Conservation (phyloP, 2,888 invertebrate species). For the Epinotia brunnichana region DNA sequence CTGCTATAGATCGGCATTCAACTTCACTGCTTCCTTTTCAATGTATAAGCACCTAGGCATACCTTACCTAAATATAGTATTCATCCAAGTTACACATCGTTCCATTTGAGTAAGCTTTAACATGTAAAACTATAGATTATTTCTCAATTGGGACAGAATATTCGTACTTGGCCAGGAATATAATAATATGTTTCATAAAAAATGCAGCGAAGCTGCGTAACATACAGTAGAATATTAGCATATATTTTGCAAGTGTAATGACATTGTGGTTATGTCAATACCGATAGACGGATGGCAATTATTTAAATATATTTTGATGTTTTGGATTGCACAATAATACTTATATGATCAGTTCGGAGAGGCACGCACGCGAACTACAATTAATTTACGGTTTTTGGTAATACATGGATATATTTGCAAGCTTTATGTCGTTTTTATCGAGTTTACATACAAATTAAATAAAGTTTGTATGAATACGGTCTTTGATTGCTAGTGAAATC, state of each 20-base stretch:
- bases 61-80: not conserved
- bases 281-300: not conserved
- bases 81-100: conserved; percentile 17
- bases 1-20: no score
- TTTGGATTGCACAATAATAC: not conserved
- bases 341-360: no score
- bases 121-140: conserved; percentile 24
- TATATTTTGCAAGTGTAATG: conserved; percentile 30
- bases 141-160: conserved; percentile 22
- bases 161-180: conserved; percentile 15
- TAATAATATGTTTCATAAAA: conserved; percentile 9
- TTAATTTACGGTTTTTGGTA: no score
- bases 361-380: no score
- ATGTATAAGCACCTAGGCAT: no score
- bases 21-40: no score
- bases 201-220: conserved; percentile 9
- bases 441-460: no score
- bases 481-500: no score
- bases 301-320: not conserved
- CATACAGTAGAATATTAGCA: conserved; percentile 13
- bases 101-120: conserved; percentile 16
- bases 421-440: no score
- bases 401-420: no score
- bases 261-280: conserved; percentile 21
- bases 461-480: no score